Evolutionary conservation across 2,888 invertebrate species (phyloP).

Genomic region (Eilema caniola): DNA sequence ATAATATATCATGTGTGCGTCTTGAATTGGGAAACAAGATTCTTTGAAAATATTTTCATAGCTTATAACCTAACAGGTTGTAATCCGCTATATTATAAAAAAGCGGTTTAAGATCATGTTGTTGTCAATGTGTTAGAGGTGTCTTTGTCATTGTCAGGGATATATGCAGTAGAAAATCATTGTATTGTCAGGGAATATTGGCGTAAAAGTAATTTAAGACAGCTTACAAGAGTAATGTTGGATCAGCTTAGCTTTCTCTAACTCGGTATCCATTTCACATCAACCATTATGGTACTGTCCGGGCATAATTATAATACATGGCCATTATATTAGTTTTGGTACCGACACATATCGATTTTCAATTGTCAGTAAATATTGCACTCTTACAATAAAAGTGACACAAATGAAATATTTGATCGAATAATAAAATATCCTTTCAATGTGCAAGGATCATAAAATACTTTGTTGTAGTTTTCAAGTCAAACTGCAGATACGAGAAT

Average conservation of each 20-base stretch:
- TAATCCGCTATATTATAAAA: too few species aligned
- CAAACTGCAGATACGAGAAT: too few species aligned
- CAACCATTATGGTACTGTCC: slow-evolving; percentile 33
- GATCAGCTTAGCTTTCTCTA: slow-evolving; percentile 43
- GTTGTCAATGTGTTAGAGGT: not conserved
- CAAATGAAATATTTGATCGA: not conserved
- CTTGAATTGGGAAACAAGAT: not conserved
- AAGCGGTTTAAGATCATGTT: not conserved
- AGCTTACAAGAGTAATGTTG: slow-evolving; percentile 23
- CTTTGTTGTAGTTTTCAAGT: not conserved
- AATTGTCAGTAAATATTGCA: not conserved
- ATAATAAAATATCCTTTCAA: not conserved
- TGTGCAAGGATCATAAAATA: too few species aligned
- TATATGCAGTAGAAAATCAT: not conserved
- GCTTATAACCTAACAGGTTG: not conserved
- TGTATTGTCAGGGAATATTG: slow-evolving; percentile 1
- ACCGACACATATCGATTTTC: not conserved
- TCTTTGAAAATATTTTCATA: not conserved
- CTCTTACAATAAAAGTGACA: not conserved
- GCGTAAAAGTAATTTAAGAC: not conserved
- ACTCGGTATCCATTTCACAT: slow-evolving; percentile 36
- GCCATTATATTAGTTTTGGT: not conserved
- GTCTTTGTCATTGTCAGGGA: not conserved
- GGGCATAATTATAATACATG: slow-evolving; percentile 9
- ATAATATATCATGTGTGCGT: too few species aligned